phyloP scores from a whole-genome alignment of 92 coral and sea anemone species.

The Zoanthus sociatus region DNA sequence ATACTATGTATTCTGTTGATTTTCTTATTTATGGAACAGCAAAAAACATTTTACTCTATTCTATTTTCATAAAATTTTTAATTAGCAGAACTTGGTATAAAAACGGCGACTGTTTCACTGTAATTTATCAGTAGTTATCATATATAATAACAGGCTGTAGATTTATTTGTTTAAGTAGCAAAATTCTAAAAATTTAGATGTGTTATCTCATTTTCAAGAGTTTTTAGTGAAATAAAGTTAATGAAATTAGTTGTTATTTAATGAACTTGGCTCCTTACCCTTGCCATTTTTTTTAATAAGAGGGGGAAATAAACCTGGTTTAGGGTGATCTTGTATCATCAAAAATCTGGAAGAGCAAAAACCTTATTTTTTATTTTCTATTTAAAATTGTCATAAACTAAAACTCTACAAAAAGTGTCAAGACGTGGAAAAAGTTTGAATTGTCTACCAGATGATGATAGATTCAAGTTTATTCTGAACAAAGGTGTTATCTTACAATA shows the following conservation, averaged over 20 bases:
- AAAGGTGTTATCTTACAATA: neutral
- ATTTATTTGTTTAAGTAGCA: no score
- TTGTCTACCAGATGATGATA: neutral
- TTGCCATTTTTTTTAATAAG: neutral
- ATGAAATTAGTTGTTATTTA: neutral
- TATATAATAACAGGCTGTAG: no score
- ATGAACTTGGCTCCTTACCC: neutral
- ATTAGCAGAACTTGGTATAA: neutral
- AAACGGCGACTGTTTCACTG: no score
- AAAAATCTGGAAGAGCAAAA: neutral
- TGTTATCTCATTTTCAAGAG: no score
- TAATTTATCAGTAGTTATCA: no score
- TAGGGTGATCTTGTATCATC: neutral
- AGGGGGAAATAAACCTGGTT: neutral
- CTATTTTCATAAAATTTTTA: neutral
- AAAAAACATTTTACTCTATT: neutral
- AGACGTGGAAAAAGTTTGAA: neutral
- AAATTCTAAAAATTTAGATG: no score
- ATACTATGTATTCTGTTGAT: neutral
- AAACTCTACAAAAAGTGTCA: no score
- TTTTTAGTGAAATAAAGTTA: no score
- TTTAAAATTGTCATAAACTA: no score
- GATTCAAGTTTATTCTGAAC: neutral
- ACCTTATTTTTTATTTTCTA: no score
- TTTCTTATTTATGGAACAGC: conserved; percentile 16